phyloP scores from a whole-genome alignment of 2,888 invertebrate species.

The Troides aeacus region DNA sequence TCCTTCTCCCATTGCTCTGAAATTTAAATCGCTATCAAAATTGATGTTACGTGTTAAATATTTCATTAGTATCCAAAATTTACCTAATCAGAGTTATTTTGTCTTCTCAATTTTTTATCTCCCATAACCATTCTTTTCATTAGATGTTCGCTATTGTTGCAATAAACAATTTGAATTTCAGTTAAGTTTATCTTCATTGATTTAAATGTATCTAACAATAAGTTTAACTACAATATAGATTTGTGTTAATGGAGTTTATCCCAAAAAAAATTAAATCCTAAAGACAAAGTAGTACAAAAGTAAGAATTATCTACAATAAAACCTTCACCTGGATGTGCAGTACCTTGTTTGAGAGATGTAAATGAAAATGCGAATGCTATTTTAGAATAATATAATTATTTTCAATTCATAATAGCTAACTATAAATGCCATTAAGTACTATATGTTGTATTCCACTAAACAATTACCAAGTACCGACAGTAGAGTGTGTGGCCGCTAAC shows the following conservation, averaged over 20 bases:
- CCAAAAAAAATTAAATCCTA: too few species aligned
- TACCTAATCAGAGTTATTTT: slow-evolving; percentile 19
- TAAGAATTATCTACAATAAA: too few species aligned
- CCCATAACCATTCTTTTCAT: too few species aligned
- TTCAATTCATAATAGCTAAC: slow-evolving; percentile 79
- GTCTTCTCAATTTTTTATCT: slow-evolving; percentile 16
- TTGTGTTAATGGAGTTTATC: too few species aligned
- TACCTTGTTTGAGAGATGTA: slow-evolving; percentile 30
- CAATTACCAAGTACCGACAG: slow-evolving; percentile 57
- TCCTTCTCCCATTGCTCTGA: slow-evolving; percentile 98
- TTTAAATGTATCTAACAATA: too few species aligned
- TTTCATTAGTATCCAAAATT: neutral
- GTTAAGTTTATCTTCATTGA: too few species aligned
- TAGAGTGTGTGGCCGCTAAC: slow-evolving; percentile 57
- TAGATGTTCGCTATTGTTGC: too few species aligned
- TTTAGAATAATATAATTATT: slow-evolving; percentile 81
- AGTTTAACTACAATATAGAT: too few species aligned
- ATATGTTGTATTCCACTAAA: slow-evolving; percentile 66
- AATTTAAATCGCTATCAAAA: slow-evolving; percentile 37
- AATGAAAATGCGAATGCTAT: slow-evolving; percentile 74
- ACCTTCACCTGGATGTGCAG: too few species aligned
- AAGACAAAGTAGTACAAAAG: too few species aligned
- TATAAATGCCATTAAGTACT: slow-evolving; percentile 77
- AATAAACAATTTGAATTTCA: too few species aligned
- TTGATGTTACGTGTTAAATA: neutral